Evolutionary conservation across 1,140 invertebrate genomes (phyloP), one percentile per base, ranked within the genome.

Genomic region (Cotesia vestalis): DNA sequence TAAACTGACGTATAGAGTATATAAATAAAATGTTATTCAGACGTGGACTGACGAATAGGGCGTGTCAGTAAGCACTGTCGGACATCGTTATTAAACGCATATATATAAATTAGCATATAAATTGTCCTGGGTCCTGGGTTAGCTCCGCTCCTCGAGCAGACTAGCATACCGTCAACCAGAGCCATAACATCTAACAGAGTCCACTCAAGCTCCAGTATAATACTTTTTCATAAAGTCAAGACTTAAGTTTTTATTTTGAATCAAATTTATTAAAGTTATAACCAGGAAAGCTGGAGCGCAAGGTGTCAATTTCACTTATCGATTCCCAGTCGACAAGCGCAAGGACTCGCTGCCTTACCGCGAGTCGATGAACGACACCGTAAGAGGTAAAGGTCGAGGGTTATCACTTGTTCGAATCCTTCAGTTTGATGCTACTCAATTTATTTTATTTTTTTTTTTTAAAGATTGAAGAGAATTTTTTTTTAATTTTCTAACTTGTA

Each of bases 61-160:
- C 82, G 84, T 84, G 84, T 82, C 84, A 79, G 83, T 85, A 84
- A 85, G 81, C 81, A 83, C 80, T 81, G 84, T 83, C 78, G 82
- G 84, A 86, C 84, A 86, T 87, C 82, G 84, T 86, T 87, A 87
- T 86, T 86, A 86, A 86, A 80, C 84, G 85, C 81, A 86, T 86
- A 86, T 46, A 46, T 46, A 46, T 86, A 86, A 86, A 87, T 87
- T 87, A 86, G 84, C 85, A 87, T 86, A 87, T 86, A 86, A 87
- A 87, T 87, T 87, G 85, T 84, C 76, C 81, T 71, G 75, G 76
- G 72, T 61, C 76, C 81, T 71, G 75, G 76, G 72, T 61, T 69
- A 73, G 74, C 76, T 72, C 73, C 69, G 53, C 8, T n/a, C 53
- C 20, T 20, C 5, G 40, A 46, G 40, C 27, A 27, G 27, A 27